These are phyloP conservation scores for Apaloderma vittatum DNA, from an alignment of 2,113 vertebrate genomes.

Conservation along the genomic window DNA sequence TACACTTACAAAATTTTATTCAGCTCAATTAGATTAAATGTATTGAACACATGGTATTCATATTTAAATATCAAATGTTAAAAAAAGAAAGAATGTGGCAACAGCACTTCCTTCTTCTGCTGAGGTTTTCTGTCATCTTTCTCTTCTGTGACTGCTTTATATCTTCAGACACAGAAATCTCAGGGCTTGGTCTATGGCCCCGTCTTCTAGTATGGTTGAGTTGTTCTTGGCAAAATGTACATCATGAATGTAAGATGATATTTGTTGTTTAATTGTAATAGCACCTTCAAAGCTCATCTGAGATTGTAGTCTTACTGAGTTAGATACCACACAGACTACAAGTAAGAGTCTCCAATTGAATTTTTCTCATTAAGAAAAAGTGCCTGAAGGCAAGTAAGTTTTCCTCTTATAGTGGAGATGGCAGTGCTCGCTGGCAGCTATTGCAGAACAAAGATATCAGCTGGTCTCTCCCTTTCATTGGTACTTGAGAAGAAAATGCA, in stretches of 20 bases:
- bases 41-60: not conserved
- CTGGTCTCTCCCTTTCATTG: not conserved
- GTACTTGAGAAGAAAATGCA: not conserved
- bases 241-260: not conserved
- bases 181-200: not conserved
- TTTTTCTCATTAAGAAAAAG: not conserved
- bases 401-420: not conserved
- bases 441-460: not conserved
- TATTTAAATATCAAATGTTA: not conserved
- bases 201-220: not conserved
- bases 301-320: not conserved
- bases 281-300: not conserved
- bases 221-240: not conserved
- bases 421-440: not conserved
- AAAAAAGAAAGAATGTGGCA: not conserved
- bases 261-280: not conserved
- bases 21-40: not conserved
- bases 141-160: not conserved
- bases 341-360: not conserved
- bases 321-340: not conserved
- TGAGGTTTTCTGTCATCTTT: not conserved
- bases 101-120: not conserved
- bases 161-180: not conserved
- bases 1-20: not conserved
- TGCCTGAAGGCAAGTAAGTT: not conserved